These are phyloP conservation scores for Malurus elegans DNA, from an alignment of 2,113 vertebrate species.

Conservation along the genomic window DNA sequence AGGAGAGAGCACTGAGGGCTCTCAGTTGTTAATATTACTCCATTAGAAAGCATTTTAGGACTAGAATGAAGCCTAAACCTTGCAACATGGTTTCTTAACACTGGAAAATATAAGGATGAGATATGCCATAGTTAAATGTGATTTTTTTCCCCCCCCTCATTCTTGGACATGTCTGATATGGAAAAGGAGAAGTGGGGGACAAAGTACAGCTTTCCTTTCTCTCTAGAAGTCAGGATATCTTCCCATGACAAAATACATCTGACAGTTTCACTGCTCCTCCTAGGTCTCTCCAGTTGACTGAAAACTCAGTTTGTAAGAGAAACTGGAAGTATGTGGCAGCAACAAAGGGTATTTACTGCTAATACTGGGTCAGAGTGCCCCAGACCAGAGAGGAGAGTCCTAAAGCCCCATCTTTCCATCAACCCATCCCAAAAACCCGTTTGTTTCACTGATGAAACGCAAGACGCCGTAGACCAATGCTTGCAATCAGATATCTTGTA, in stretches of 20 bases:
- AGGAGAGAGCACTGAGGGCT: not conserved
- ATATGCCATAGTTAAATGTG: not conserved
- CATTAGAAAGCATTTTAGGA: not conserved
- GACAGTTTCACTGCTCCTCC: not conserved
- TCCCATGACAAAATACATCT: not conserved
- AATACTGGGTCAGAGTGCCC: not conserved
- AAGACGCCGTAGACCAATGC: not conserved
- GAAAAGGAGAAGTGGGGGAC: not conserved
- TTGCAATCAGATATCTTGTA: not conserved
- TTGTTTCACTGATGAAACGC: not conserved
- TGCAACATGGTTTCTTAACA: not conserved
- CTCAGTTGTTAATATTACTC: not conserved
- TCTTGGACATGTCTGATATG: not conserved
- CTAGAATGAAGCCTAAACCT: not conserved
- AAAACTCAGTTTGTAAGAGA: not conserved
- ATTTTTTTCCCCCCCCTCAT: rapidly evolving
- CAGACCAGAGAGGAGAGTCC: not conserved
- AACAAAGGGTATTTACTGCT: not conserved
- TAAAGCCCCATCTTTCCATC: not conserved
- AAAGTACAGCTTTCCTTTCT: not conserved
- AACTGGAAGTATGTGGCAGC: not conserved
- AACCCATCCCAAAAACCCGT: not conserved
- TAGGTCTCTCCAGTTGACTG: not conserved
- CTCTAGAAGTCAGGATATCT: not conserved
- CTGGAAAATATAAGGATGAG: not conserved